A percentile compares a stretch with the other conserved stretches of the same genome.
phyloP scores from a whole-genome alignment of 2,888 invertebrate genomes.

The Sinopyrophorus schimmeli region DNA sequence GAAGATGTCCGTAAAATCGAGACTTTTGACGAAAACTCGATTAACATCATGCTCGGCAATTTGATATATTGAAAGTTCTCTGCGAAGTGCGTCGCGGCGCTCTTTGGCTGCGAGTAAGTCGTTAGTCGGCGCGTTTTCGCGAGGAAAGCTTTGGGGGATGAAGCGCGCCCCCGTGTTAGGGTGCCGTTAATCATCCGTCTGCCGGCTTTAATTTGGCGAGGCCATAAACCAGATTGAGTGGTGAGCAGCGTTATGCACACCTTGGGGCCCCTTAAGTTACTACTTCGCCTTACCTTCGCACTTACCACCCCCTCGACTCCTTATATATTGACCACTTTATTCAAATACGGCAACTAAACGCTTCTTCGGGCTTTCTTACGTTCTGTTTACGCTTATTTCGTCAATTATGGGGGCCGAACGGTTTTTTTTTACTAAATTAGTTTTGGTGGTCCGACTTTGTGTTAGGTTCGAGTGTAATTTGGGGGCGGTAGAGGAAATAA shows the following conservation, averaged over 20 bases:
- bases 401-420: too few relatives aligned
- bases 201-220: slow-evolving; percentile 50
- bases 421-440: too few relatives aligned
- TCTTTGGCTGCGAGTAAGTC: too few relatives aligned
- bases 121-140: not conserved
- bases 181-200: slow-evolving; percentile 48
- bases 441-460: too few relatives aligned
- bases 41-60: slow-evolving; percentile 13
- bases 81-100: slow-evolving; percentile 8
- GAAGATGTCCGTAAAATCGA: slow-evolving; percentile 1
- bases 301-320: slow-evolving; percentile 21
- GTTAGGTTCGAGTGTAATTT: too few relatives aligned
- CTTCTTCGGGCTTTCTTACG: too few relatives aligned
- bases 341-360: slow-evolving; percentile 11
- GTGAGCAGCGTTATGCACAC: slow-evolving; percentile 49
- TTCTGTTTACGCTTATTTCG: too few relatives aligned
- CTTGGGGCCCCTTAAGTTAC: slow-evolving; percentile 45
- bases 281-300: slow-evolving; percentile 24
- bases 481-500: too few relatives aligned
- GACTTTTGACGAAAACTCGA: slow-evolving; percentile 10
- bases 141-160: slow-evolving; percentile 19
- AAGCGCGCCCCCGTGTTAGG: slow-evolving; percentile 29
- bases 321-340: slow-evolving; percentile 20
- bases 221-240: slow-evolving; percentile 52
- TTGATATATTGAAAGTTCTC: slow-evolving; percentile 14